Evolutionary conservation across 2,888 invertebrate species (phyloP).

Genomic region (Sepiola atlantica): DNA sequence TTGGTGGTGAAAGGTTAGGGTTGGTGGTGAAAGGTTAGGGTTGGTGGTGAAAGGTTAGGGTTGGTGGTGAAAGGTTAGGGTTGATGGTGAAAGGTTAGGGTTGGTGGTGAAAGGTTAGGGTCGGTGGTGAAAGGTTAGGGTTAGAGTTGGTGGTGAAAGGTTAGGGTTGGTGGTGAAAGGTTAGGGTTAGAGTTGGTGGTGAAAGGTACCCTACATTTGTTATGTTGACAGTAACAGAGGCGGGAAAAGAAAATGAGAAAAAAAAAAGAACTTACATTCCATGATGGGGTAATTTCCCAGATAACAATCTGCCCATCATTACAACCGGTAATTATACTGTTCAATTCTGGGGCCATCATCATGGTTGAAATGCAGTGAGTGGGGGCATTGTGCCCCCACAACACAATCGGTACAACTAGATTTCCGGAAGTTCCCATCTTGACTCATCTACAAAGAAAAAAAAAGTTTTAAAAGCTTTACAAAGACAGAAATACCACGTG

Average conservation of each 20-base stretch:
- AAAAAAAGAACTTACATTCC: slow-evolving; percentile 63
- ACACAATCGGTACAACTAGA: slow-evolving; percentile 94
- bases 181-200: no score
- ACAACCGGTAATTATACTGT: slow-evolving; percentile 94
- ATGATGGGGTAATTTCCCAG: slow-evolving; percentile 83
- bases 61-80: no score
- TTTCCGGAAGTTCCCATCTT: slow-evolving; percentile 70
- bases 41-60: no score
- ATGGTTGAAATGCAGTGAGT: slow-evolving; percentile 97
- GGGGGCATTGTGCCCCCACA: slow-evolving; percentile 97
- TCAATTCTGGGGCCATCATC: slow-evolving; percentile 91
- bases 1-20: no score
- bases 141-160: no score
- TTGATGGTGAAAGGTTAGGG: no score
- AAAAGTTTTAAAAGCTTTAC: not conserved
- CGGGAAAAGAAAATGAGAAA: not conserved
- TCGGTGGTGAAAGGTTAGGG: no score
- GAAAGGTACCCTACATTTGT: no score
- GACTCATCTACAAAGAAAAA: slow-evolving; percentile 16
- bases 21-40: no score
- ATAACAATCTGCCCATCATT: slow-evolving; percentile 98
- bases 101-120: no score
- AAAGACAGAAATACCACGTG: not conserved
- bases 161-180: no score
- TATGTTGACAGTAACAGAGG: no score